Evolutionary conservation across 2,888 invertebrate genomes (phyloP).

Genomic region (Asteroscopus sphinx): DNA sequence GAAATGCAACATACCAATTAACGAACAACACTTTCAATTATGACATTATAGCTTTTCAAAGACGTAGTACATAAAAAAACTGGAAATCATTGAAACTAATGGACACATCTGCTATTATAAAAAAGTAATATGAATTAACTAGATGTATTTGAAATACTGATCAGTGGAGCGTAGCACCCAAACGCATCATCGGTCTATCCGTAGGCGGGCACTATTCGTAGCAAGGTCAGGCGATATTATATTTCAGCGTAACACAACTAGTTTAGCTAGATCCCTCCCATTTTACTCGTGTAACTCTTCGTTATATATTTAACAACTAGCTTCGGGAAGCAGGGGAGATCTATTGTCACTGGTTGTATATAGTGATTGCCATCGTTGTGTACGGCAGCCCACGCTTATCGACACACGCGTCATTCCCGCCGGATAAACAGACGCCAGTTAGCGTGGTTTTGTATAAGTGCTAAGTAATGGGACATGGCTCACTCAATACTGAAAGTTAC

Average conservation of each 20-base stretch:
- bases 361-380: constrained; percentile 70
- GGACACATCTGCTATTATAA: constrained; percentile 28
- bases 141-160: constrained; percentile 59
- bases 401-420: constrained; percentile 72
- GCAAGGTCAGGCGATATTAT: constrained; percentile 88
- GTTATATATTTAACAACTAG: constrained; percentile 38
- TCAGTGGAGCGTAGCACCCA: constrained; percentile 59
- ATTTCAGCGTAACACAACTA: constrained; percentile 78
- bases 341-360: constrained; percentile 65
- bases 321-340: constrained; percentile 59
- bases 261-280: constrained; percentile 56
- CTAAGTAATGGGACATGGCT: constrained; percentile 23
- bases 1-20: constrained; percentile 22
- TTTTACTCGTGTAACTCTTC: constrained; percentile 42
- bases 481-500: constrained; percentile 30
- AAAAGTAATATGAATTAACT: constrained; percentile 31
- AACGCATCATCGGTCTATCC: constrained; percentile 69
- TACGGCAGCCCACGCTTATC: constrained; percentile 77
- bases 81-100: constrained; percentile 32
- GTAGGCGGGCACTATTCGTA: constrained; percentile 87
- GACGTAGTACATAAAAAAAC: constrained; percentile 13
- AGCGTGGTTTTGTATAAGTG: constrained; percentile 31
- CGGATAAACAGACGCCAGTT: constrained; percentile 71
- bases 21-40: constrained; percentile 29
- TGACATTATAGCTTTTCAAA: constrained; percentile 22